Evolutionary conservation across 2,797 vertebrate genomes (phyloP), one percentile per base, ranked within the genome.

Genomic region (Cryptoblepharus egeriae): DNA sequence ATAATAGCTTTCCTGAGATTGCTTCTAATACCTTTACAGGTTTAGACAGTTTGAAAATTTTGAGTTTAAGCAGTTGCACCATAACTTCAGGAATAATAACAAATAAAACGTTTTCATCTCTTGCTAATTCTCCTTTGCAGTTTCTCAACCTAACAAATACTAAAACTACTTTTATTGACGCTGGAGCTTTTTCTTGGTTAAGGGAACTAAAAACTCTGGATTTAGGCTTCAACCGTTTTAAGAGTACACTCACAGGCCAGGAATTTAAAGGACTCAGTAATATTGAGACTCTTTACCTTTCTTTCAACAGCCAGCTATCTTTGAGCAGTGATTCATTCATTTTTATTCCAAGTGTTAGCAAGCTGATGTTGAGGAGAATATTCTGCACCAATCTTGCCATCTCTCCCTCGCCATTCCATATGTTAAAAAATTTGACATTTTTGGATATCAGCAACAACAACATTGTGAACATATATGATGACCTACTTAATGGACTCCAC

Each of bases 361-460:
- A 91, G 52, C 91, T 99, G 86, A 96, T 95, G 90, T 92, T 99
- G 42, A 96, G 96, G 9, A 97, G 93, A 71, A 96, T 96, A 70
- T 91, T 96, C 35, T 96, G 90, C 26, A 94, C 83, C 69, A 95
- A 93, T 52, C 76, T 96, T 85, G 94, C 94, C 37, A 12, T 94
- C 64, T 92, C 96, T 69, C 96, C 95, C 5, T 99, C 98, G 0
- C 98, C 98, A 5, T 99, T 99, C 86, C 92, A 60, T 28, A 88
- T 85, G 61, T 93, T 99, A 61, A 76, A 4, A 68, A 97, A 98
- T 79, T 94, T 99, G 82, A 96, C 94, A 32, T 1, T 95, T 76
- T 91, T 99, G 81, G 99, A 99, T 89, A 95, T 99, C 57, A 98
- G 97, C 91, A 98, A 99, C 93, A 99, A 99, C 90, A 99, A 99